Evolutionary conservation across 1,140 invertebrate species (phyloP).

Genomic region (Spodoptera frugiperda): DNA sequence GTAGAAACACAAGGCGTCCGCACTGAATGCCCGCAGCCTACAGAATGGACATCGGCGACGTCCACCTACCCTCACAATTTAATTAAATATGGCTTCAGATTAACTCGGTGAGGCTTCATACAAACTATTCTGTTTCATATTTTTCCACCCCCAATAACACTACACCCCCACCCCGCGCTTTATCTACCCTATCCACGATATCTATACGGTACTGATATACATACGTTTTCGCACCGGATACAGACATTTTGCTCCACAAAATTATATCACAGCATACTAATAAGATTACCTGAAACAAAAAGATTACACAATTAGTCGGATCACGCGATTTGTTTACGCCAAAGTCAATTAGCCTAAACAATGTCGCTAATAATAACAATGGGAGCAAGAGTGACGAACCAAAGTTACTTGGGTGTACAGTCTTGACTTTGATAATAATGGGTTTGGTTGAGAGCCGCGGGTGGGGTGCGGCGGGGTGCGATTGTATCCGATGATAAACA

Average conservation of each 20-base stretch:
- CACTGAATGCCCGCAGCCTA: slow-evolving; percentile 61
- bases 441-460: slow-evolving; percentile 69
- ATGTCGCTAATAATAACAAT: slow-evolving; percentile 81
- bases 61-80: slow-evolving; percentile 79
- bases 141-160: slow-evolving; percentile 57
- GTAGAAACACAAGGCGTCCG: slow-evolving; percentile 60
- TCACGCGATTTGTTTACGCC: slow-evolving; percentile 70
- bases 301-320: slow-evolving; percentile 69
- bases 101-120: slow-evolving; percentile 80
- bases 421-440: slow-evolving; percentile 84
- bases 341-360: slow-evolving; percentile 73
- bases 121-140: slow-evolving; percentile 81
- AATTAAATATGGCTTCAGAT: slow-evolving; percentile 86
- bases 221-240: slow-evolving; percentile 32
- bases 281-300: slow-evolving; percentile 79
- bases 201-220: slow-evolving; percentile 20
- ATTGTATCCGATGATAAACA: slow-evolving; percentile 85
- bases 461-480: slow-evolving; percentile 62
- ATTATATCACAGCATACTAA: slow-evolving; percentile 48
- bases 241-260: slow-evolving; percentile 30
- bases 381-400: slow-evolving; percentile 80
- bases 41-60: slow-evolving; percentile 70
- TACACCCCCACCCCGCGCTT: slow-evolving; percentile 22
- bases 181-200: slow-evolving; percentile 13
- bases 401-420: slow-evolving; percentile 81